Conservation (phyloP, 2,113 vertebrate genomes). For the Bothrops jararaca region DNA sequence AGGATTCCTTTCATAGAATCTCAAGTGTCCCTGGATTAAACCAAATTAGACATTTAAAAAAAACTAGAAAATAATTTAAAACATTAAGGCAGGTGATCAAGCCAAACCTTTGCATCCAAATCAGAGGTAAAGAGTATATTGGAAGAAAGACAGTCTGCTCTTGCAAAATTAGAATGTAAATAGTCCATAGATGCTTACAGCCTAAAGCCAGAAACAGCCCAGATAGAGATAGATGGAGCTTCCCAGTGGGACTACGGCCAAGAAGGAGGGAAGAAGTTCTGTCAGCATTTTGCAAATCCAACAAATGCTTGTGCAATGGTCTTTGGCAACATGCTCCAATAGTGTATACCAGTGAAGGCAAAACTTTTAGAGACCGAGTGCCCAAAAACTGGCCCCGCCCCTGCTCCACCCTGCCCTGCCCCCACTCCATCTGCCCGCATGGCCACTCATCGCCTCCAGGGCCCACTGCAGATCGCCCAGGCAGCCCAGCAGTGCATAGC, state of each 20-base stretch:
- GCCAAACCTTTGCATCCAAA: background rate
- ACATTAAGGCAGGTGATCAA: slow-evolving; percentile 14
- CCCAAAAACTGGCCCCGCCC: too few relatives aligned
- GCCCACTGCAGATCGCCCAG: too few relatives aligned
- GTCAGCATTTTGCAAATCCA: background rate
- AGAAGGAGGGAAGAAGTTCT: background rate
- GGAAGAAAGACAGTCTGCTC: background rate
- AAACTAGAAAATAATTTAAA: background rate
- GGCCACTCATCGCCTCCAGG: too few relatives aligned
- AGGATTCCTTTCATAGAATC: slow-evolving; percentile 26
- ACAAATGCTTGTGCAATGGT: background rate
- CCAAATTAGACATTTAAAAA: slow-evolving; percentile 14
- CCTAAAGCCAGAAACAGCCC: background rate
- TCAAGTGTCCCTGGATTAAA: slow-evolving; percentile 1
- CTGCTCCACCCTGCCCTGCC: too few relatives aligned
- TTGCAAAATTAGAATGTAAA: slow-evolving; percentile 17
- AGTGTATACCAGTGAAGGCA: background rate
- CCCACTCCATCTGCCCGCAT: too few relatives aligned
- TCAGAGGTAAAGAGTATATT: slow-evolving; percentile 6
- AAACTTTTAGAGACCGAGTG: too few relatives aligned
- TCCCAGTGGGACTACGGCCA: background rate
- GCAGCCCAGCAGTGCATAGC: too few relatives aligned
- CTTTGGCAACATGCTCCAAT: background rate
- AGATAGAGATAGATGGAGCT: background rate
- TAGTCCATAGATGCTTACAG: slow-evolving; percentile 15